phyloP scores from a whole-genome alignment of 2,113 vertebrate genomes.

The Muntiacus reevesi region DNA sequence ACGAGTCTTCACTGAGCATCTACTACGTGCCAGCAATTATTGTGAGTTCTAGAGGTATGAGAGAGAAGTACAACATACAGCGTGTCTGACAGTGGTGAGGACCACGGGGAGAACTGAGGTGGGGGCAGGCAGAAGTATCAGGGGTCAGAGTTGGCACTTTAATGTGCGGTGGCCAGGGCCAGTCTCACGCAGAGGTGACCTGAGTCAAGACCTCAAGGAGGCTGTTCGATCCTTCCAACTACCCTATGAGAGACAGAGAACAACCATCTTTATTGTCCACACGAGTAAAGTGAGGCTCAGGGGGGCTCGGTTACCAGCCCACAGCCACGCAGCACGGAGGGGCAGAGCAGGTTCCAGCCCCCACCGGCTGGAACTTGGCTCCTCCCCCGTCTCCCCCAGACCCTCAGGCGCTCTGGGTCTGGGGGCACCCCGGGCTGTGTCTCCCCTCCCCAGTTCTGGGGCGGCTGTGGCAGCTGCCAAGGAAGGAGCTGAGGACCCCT shows the following conservation, averaged over 20 bases:
- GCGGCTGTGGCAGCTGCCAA: neutral
- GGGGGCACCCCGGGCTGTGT: neutral
- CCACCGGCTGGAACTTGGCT: neutral
- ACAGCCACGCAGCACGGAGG: neutral
- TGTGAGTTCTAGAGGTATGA: neutral
- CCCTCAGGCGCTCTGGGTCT: rapidly evolving
- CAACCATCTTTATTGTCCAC: neutral
- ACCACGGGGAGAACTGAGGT: neutral
- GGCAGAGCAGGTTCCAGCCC: neutral
- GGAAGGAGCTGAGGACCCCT: neutral
- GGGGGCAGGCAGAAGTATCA: neutral
- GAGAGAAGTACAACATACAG: rapidly evolving
- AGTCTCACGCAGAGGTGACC: neutral
- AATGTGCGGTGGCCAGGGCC: neutral
- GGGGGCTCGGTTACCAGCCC: neutral
- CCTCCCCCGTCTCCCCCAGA: neutral
- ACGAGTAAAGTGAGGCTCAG: neutral
- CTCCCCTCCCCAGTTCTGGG: neutral
- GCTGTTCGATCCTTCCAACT: neutral
- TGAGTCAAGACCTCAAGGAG: neutral
- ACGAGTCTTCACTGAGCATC: neutral
- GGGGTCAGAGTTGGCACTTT: too few relatives aligned
- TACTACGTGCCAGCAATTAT: neutral
- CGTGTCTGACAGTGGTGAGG: rapidly evolving
- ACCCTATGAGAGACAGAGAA: neutral